Evolutionary conservation across 2,888 invertebrate genomes (phyloP), one percentile per base, ranked within the genome.

Genomic region (Harpagoxenus sublaevis): DNA sequence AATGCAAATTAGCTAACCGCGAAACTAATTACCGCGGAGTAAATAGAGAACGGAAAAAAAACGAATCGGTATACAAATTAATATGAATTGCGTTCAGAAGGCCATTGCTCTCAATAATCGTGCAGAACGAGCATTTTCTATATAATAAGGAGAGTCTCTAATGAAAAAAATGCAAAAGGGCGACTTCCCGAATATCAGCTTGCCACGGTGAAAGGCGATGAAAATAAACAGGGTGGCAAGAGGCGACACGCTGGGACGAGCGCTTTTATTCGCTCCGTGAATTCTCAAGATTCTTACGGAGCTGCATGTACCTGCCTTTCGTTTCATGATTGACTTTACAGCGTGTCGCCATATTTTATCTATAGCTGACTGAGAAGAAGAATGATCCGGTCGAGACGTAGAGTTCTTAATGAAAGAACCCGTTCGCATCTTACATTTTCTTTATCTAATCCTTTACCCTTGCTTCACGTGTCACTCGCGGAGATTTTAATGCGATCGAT

Each of bases 251-350:
- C 1, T 66, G 28, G 23, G 39, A 77, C 39, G 55, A 71, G 31
- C 39, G n/a, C n/a, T 53, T 68, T 78, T 55, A 78, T 68, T 39
- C 53, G 42, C 55, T 39, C 23, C 35, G 18, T 63, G 35, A 45
- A 75, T 75, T 75, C 15, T 75, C 35, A 63, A 63, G 63, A 63
- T 75, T 75, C 48, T 63, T 35, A 75, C 48, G 48, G 5, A 48
- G 62, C 63, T 63, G 23, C 4, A 63, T 23, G 31, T 74, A 60
- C 18, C 48, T 12, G 57, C 28, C 28, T 60, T 28, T 45, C 51
- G 75, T 63, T 35, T 75, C 18, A 23, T 10, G 31, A 68, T 68
- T 18, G 48, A 63, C 15, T 35, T 31, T 42, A 35, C 62, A 12
- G 18, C 63, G 15, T 23, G 55, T 45, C 74, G 57, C 12, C 57